Evolutionary conservation across 2,888 invertebrate genomes (phyloP).

Genomic region (Pterobdella sp.): DNA sequence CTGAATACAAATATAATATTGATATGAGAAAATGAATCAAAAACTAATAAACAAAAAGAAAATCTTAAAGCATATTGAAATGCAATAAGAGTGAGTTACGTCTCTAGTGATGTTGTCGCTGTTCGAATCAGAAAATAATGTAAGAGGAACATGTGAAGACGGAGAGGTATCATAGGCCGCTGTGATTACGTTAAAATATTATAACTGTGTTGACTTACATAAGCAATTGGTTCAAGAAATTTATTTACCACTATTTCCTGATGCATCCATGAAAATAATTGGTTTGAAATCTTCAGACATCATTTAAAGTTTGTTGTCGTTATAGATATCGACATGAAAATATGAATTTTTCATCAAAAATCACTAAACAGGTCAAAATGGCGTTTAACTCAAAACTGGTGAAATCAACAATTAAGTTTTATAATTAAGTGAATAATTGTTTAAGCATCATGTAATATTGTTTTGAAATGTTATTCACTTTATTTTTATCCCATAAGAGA

Average conservation of each 20-base stretch:
- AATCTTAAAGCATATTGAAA: not conserved
- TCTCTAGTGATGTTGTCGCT: constrained; percentile 4
- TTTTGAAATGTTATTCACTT: not conserved
- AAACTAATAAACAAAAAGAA: not conserved
- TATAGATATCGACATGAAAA: constrained; percentile 4
- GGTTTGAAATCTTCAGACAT: constrained; percentile 12
- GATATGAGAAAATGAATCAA: not conserved
- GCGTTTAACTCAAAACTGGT: not conserved
- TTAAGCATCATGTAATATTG: not conserved
- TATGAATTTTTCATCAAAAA: constrained; percentile 16
- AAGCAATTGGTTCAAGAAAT: not conserved
- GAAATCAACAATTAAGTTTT: not conserved
- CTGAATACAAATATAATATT: not conserved
- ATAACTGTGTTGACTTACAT: not conserved
- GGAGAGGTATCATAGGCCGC: not conserved
- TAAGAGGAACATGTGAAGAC: not conserved
- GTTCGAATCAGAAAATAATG: not conserved
- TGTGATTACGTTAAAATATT: not conserved
- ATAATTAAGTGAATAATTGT: not conserved
- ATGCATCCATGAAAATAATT: not conserved
- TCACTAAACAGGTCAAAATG: constrained; percentile 3
- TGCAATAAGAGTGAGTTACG: not conserved
- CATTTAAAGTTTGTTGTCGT: constrained; percentile 31
- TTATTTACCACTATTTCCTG: not conserved
- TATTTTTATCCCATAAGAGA: not conserved